phyloP scores from a whole-genome alignment of 2,888 invertebrate species.

The Phengaris arion region DNA sequence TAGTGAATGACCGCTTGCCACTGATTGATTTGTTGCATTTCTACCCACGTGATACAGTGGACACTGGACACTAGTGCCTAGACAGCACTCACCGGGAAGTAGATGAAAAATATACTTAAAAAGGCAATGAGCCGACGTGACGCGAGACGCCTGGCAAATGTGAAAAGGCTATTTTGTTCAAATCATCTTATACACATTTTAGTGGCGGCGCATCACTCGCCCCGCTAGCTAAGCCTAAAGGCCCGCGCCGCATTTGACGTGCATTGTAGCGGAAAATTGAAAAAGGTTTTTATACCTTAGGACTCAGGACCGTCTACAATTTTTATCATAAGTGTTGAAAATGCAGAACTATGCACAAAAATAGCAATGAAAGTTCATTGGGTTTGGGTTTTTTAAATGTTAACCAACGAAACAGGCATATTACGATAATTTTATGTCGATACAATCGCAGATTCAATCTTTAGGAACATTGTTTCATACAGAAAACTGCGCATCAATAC shows the following conservation, averaged over 20 bases:
- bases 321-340: no score
- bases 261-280: no score
- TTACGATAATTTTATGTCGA: background rate
- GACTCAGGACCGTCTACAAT: no score
- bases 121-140: background rate
- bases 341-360: no score
- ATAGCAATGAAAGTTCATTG: no score
- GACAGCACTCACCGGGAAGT: background rate
- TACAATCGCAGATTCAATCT: background rate
- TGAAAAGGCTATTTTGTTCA: background rate
- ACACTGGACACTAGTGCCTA: background rate
- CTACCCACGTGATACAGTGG: constrained; percentile 12
- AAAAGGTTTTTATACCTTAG: no score
- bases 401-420: background rate
- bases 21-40: constrained; percentile 33
- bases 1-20: constrained; percentile 31
- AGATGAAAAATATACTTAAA: background rate
- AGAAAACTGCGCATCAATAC: constrained; percentile 26
- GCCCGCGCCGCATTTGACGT: no score
- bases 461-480: background rate
- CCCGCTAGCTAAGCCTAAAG: no score
- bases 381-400: background rate
- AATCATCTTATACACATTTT: no score
- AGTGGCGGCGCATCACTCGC: no score
- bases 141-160: background rate